Evolutionary conservation across 2,113 vertebrate genomes (phyloP).

Genomic region (Gallinago undulata): DNA sequence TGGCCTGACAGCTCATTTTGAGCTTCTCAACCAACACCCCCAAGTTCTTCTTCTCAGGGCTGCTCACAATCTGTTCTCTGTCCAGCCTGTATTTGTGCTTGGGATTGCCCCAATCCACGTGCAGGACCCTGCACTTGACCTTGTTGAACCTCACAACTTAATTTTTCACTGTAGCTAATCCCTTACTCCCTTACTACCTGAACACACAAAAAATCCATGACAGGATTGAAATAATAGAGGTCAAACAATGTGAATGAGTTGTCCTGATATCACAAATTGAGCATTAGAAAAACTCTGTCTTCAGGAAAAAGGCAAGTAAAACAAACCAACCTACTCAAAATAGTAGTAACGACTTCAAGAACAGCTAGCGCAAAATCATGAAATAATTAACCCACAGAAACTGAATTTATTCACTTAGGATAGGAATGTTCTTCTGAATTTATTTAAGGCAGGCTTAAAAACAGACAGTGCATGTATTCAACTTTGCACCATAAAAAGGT

Average conservation of each 20-base stretch:
- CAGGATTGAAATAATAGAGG: background rate
- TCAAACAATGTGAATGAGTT: background rate
- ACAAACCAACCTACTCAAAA: background rate
- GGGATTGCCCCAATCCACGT: background rate
- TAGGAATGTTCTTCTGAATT: background rate
- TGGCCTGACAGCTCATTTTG: too few relatives aligned
- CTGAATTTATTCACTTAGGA: background rate
- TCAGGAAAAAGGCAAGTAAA: background rate
- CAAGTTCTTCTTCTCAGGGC: too few relatives aligned
- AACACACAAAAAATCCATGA: background rate
- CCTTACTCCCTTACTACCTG: background rate
- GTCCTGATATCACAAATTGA: background rate
- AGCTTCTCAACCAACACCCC: too few relatives aligned
- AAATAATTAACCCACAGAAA: background rate
- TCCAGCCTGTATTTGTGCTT: background rate
- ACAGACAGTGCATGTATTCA: background rate
- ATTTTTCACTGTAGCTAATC: background rate
- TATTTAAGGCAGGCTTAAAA: background rate
- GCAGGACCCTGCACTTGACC: too few relatives aligned
- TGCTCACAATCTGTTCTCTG: background rate
- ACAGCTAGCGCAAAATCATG: background rate
- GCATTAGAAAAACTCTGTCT: background rate
- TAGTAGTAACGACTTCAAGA: background rate
- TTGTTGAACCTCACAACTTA: accelerated
- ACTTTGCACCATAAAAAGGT: background rate